Base-by-base conservation (phyloP, 2,797 vertebrate genomes). In the Brachymystax lenok region DNA sequence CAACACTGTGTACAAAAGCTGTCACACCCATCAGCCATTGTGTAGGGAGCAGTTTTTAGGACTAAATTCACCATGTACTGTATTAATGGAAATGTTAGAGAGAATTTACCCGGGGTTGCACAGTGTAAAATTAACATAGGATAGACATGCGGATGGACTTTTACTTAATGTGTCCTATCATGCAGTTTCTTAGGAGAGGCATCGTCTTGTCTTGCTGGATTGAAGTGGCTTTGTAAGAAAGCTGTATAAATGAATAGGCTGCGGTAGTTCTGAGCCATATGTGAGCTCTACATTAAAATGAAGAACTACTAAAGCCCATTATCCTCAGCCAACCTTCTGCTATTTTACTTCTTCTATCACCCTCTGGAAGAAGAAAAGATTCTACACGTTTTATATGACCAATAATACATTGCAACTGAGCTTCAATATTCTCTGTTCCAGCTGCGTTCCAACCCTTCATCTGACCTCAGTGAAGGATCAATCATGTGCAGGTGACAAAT, bases 261-360 rank as follows among this genome's bases (percentile, higher is more conserved):
- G 35, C 21, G 24, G n/a, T n/a, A 16, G 30, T 70, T 10, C 30
- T 21, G 35, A 70, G 69, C 21, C 40, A 13, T 46, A 51, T 13
- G 24, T n/a, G 21, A 30, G 40, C 12, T 17, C 40, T 71, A 46
- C 27, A 21, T n/a, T 46, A 50, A 10, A 13, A 69, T 63, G 72
- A 59, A 10, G 46, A 74, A 80, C 66, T 33, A 75, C 75, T 71
- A 24, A 80, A 74, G 73, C 77, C 51, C 19, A 27, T 46, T 40
- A 68, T 73, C 70, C 40, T 17, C 27, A 68, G n/a, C 21, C 67
- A 19, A 19, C 5, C n/a, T 52, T 51, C 51, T 17, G 30, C 0
- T n/a, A 19, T 17, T 28, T 68, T 14, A 5, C 19, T 33, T 28
- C 30, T 46, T 46, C n/a, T 46, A 5, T 46, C 52, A 27, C 14